These are phyloP conservation scores for Lytechinus pictus DNA, from an alignment of 35 echinoderm and acorn worm species.

Conservation along the genomic window DNA sequence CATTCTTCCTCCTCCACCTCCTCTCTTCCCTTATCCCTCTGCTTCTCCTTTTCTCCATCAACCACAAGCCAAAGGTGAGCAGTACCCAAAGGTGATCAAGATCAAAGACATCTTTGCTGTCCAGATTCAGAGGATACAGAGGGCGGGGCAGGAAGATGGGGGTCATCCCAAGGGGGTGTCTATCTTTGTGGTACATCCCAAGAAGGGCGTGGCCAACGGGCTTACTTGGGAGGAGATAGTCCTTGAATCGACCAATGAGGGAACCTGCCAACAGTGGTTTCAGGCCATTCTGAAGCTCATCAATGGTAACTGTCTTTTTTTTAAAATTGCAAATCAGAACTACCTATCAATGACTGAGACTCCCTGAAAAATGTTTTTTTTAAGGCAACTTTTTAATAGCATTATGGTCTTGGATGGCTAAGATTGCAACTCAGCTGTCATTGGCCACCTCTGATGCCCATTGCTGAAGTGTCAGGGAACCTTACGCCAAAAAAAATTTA, in stretches of 20 bases:
- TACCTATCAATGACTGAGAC: too few relatives aligned
- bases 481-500: too few relatives aligned
- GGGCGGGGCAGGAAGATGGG: slow-evolving; percentile 17
- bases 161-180: slow-evolving; percentile 68
- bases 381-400: too few relatives aligned
- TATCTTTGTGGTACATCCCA: slow-evolving; percentile 38
- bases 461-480: too few relatives aligned
- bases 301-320: slow-evolving; percentile 28
- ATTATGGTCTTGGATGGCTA: too few relatives aligned
- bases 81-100: not conserved
- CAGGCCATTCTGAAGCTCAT: slow-evolving; percentile 20
- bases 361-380: too few relatives aligned
- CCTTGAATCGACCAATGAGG: slow-evolving; percentile 55
- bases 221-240: slow-evolving; percentile 41
- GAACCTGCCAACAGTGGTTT: slow-evolving; percentile 60
- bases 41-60: not conserved
- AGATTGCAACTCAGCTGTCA: too few relatives aligned
- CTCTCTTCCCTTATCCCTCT: not conserved
- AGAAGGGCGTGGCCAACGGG: slow-evolving; percentile 52
- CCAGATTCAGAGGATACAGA: slow-evolving; percentile 52
- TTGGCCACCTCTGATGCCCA: too few relatives aligned
- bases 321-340: too few relatives aligned
- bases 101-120: slow-evolving; percentile 65
- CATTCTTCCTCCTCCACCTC: not conserved
- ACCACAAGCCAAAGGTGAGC: slow-evolving; percentile 23